These are phyloP conservation scores for Carassius carassius DNA, from an alignment of 2,113 vertebrate species.

Conservation along the genomic window DNA sequence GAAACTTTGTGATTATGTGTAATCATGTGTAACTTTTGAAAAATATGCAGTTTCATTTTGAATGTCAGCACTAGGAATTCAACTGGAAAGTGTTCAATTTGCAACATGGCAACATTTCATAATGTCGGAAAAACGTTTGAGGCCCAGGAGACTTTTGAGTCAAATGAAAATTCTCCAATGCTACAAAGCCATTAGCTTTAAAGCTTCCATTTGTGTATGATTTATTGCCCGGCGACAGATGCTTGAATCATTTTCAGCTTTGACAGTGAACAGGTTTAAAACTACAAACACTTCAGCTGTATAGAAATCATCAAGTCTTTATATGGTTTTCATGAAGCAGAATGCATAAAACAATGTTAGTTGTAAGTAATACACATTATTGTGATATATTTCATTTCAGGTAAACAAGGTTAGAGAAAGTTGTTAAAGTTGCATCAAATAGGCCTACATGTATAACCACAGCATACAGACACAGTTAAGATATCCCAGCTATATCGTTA, in stretches of 20 bases:
- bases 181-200: constrained; percentile 22
- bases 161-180: constrained; percentile 36
- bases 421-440: not conserved
- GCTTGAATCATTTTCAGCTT: constrained; percentile 34
- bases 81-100: constrained; percentile 33
- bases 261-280: constrained; percentile 4
- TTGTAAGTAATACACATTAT: not conserved
- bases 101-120: constrained; percentile 22
- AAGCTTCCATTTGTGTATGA: constrained; percentile 19
- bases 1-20: not conserved
- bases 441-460: not conserved
- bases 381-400: not conserved
- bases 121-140: constrained; percentile 20
- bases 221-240: constrained; percentile 39
- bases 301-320: constrained; percentile 5
- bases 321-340: not conserved
- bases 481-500: not conserved
- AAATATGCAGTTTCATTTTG: constrained; percentile 29
- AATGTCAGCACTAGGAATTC: constrained; percentile 37
- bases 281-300: constrained; percentile 8
- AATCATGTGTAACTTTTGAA: constrained; percentile 1
- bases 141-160: constrained; percentile 31
- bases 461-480: not conserved
- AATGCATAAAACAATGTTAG: not conserved
- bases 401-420: not conserved